A percentile compares a stretch with the other conserved stretches of the same genome.
Conservation (phyloP, 2,113 vertebrate genomes). For the Trachemys scripta region DNA sequence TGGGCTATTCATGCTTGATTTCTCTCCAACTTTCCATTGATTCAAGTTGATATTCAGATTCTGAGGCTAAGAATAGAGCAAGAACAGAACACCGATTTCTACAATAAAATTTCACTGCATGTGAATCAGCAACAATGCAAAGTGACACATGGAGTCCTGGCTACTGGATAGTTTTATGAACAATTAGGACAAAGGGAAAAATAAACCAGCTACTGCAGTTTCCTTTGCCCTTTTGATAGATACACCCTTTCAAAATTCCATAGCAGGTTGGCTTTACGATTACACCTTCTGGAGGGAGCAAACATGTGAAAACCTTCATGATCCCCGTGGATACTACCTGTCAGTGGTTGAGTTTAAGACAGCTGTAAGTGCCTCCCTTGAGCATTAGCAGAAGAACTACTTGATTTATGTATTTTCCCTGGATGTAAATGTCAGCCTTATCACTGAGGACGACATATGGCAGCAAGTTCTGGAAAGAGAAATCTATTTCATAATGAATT, state of each 20-base stretch:
- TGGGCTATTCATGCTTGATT: conserved; percentile 12
- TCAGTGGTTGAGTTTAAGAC: conserved; percentile 50
- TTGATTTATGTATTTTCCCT: conserved; percentile 44
- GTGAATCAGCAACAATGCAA: neutral
- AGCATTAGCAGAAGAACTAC: conserved; percentile 40
- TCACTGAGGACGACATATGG: conserved; percentile 43
- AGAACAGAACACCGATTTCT: conserved; percentile 7
- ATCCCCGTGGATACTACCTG: neutral
- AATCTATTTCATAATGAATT: conserved; percentile 27
- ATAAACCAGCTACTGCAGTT: neutral
- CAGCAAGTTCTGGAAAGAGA: conserved; percentile 21
- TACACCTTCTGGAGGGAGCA: conserved; percentile 20
- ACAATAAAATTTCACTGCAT: neutral
- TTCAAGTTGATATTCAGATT: conserved; percentile 38
- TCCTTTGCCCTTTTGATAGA: neutral
- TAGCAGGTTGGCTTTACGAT: neutral
- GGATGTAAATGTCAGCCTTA: conserved; percentile 58
- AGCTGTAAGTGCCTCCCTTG: conserved; percentile 34
- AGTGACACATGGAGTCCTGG: neutral
- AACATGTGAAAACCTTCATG: conserved; percentile 18
- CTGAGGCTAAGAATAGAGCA: conserved; percentile 42
- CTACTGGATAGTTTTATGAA: conserved; percentile 8
- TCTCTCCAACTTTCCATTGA: conserved; percentile 5
- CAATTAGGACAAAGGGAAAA: neutral
- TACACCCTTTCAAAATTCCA: neutral